Base-by-base conservation (phyloP, 2,797 vertebrate genomes). In the Microcaecilia unicolor region DNA sequence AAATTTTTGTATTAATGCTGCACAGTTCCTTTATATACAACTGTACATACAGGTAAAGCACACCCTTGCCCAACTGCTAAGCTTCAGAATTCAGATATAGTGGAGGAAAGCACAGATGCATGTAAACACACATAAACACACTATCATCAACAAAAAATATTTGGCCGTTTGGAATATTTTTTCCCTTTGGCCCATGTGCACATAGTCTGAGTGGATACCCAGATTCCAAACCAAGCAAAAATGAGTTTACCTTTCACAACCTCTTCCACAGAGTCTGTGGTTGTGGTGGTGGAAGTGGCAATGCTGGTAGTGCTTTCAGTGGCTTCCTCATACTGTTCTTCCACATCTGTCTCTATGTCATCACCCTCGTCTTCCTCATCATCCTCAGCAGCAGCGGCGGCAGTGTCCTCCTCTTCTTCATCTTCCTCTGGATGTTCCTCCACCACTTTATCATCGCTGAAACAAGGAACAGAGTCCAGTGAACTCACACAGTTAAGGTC, bases 211-310 rank as follows among this genome's bases (percentile, higher is more conserved):
- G 36, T 11, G 10, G 12, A 37, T 29, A 22, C 49, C 23, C 18
- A 18, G 31, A 28, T 2, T 13, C 15, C 31, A 38, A 31, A 13
- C 9, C 18, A 34, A 28, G 25, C 7, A 13, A 13, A 26, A 4
- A 24, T 5, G 12, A 17, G 49, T 58, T 84, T 76, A 98, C 95
- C 95, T 83, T 85, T 78, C 41, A 98, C 95, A 27, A 98, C 93
- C 56, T 98, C 95, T 65, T 97, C 95, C 34, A 97, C 91, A 2
- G 93, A 97, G 53, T 98, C 95, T 0, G 94, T 98, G 23, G 93
- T 97, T 17, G 93, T 98, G 21, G 84, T 86, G 20, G 93, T 98
- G 22, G 93, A 95, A 3, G 91, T 91, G 46, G 93, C 93, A 1
- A 91, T 94, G 74, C 93, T 93, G 50, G 92, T 94, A 10, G 91